Conservation (phyloP, 2,888 invertebrate species). For the Xylophagus ater region DNA sequence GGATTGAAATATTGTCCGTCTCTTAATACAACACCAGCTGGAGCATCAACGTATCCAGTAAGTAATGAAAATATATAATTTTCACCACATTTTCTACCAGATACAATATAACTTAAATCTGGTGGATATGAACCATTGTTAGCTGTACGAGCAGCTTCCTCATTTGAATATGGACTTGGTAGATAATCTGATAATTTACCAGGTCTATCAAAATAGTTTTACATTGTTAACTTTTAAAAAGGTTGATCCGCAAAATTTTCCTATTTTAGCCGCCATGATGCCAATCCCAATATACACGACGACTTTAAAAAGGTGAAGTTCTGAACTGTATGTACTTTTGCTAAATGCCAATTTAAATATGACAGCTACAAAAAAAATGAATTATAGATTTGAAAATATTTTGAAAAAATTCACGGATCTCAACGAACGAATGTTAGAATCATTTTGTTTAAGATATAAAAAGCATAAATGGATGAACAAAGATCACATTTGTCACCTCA, state of each 20-base stretch:
- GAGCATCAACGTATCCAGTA: constrained; percentile 90
- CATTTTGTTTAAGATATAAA: too few relatives aligned
- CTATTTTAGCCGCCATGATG: constrained; percentile 82
- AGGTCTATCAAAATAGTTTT: constrained; percentile 82
- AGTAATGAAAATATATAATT: constrained; percentile 93
- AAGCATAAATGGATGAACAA: too few relatives aligned
- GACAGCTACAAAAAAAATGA: too few relatives aligned
- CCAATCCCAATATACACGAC: too few relatives aligned
- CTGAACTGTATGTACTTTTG: too few relatives aligned
- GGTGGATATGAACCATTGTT: constrained; percentile 97
- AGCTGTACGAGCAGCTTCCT: constrained; percentile 92
- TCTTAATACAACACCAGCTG: constrained; percentile 76
- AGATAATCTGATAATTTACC: constrained; percentile 90
- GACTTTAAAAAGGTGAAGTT: too few relatives aligned
- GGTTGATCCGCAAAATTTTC: constrained; percentile 76
- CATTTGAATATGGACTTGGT: constrained; percentile 90
- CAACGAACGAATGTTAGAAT: too few relatives aligned
- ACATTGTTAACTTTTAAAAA: too few relatives aligned
- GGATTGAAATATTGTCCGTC: constrained; percentile 97
- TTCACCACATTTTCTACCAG: constrained; percentile 85
- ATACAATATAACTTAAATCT: constrained; percentile 81
- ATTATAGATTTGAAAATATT: too few relatives aligned
- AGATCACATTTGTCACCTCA: too few relatives aligned
- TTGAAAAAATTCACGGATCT: too few relatives aligned
- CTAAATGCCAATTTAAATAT: too few relatives aligned